Base-by-base conservation (phyloP, 2,797 vertebrate genomes). In the Anguilla obscura region DNA sequence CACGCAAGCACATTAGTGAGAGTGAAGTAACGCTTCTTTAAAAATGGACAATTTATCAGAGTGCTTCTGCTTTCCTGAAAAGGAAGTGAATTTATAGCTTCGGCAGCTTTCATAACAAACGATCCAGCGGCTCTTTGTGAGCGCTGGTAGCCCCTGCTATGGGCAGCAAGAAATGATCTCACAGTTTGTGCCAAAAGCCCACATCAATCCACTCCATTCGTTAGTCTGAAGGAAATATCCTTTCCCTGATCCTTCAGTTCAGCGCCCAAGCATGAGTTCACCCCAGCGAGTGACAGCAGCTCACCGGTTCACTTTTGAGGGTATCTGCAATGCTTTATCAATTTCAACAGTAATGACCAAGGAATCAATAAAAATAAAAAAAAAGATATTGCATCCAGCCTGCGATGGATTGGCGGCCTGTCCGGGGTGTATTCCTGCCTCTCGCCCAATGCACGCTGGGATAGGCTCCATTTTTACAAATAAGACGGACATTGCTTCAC, bases 1-100 rank as follows among this genome's bases (percentile, higher is more conserved):
- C 74, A 36, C 69, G n/a, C 5, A 36, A 79, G 33, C 36, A 21
- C 7, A 18, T 79, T 45, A 79, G 30, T 6, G 36, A 79, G 33
- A 45, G 74, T 6, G 21, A 79, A 6, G 33, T 45, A 40, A 45
- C 21, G 33, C 74, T 74, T 33, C 30, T 79, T 36, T 21, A 21
- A 79, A 79, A 45, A 79, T 82, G 40, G 50, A 82, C 79, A 82
- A 21, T 82, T 48, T 82, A 50, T 18, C 79, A 24, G 45, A 82
- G 79, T 82, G 79, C 24, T 82, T 21, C 24, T 24, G 21, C 79
- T 50, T 14, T n/a, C 21, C 79, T 10, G 79, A 82, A 82, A 12
- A n/a, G 8, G 45, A 50, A 50, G 21, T 24, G 45, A 82, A 79
- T 79, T 79, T 82, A 82, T 82, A 82, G 45, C 79, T 1, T 9